Conservation (phyloP, 2,113 vertebrate species). For the Ictalurus punctatus region DNA sequence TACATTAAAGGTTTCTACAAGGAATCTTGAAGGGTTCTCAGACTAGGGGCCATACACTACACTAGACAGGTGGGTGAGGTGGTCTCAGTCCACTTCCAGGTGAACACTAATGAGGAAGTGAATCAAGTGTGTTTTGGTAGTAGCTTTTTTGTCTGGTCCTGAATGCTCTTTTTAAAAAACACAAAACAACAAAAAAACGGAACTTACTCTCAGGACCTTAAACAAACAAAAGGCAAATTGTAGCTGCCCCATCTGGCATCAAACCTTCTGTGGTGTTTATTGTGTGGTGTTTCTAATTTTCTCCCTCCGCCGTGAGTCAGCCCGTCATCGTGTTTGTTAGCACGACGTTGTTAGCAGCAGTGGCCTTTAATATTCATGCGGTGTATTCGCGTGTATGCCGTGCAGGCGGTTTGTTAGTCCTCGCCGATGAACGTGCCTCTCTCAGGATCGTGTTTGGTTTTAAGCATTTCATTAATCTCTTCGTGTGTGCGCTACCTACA, state of each 20-base stretch:
- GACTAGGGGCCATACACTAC: not conserved
- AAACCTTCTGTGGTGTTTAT: not conserved
- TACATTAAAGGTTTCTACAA: not conserved
- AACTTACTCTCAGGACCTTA: not conserved
- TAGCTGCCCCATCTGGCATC: not conserved
- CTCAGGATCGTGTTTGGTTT: conserved; percentile 40
- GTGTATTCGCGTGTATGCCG: conserved; percentile 22
- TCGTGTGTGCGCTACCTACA: conserved; percentile 53
- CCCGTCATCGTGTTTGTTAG: not conserved
- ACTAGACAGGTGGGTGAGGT: not conserved
- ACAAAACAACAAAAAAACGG: too few relatives aligned
- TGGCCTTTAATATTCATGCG: conserved; percentile 42
- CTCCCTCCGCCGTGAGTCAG: not conserved
- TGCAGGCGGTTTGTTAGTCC: conserved; percentile 26
- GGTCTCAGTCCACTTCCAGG: not conserved
- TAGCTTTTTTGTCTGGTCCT: not conserved
- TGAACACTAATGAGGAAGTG: not conserved
- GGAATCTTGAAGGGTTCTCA: not conserved
- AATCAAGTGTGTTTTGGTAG: not conserved
- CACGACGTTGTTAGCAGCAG: conserved; percentile 12
- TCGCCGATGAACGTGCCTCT: conserved; percentile 46
- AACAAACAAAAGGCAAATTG: not conserved
- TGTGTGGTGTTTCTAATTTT: not conserved
- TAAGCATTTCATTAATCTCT: conserved; percentile 68
- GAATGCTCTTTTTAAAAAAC: not conserved